Base-by-base conservation (phyloP, 2,797 vertebrate species). In the Antrozous pallidus region DNA sequence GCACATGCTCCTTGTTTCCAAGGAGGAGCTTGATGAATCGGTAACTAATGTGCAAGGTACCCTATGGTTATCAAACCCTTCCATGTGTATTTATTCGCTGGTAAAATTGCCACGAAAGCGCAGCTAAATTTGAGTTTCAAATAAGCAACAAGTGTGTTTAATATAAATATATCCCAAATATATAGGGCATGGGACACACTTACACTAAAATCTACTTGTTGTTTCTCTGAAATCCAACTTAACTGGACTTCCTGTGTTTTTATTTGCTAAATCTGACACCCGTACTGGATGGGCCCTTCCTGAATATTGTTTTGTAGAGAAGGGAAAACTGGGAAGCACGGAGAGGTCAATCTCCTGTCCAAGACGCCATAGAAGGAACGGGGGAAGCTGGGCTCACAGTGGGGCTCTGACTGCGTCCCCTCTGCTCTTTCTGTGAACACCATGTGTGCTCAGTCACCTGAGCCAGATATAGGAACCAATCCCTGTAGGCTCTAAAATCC, bases 241-340 rank as follows among this genome's bases (percentile, higher is more conserved):
- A 67, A 80, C 40, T 84, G 33, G 36, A 5, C 17, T 88, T 94
- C 40, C 26, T 85, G 2, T 81, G 40, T 74, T 82, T 77, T 82
- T 89, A 24, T 93, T 89, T 97, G n/a, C 49, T 86, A 82, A 82
- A 69, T 75, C 65, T 84, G 70, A 14, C n/a, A 54, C 10, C 36
- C 3, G 6, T 73, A 7, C 49, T 38, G 16, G 38, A 16, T 4
- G 14, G 5, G 45, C 16, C 31, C 20, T 77, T 69, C 24, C 6
- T 26, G 12, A 61, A 36, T 36, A 54, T 71, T 88, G 42, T 51
- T 82, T 40, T 14, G 70, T 56, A 69, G 49, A 69, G 54, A 61
- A 31, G 5, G 70, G 22, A 40, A 63, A 75, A 63, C 28, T 54
- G 12, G 33, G 58, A 91, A 40, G 11, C 61, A 63, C 6, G 71